These are phyloP conservation scores for Pristionchus arcanus DNA, from an alignment of 2,888 invertebrate species.

Conservation along the genomic window DNA sequence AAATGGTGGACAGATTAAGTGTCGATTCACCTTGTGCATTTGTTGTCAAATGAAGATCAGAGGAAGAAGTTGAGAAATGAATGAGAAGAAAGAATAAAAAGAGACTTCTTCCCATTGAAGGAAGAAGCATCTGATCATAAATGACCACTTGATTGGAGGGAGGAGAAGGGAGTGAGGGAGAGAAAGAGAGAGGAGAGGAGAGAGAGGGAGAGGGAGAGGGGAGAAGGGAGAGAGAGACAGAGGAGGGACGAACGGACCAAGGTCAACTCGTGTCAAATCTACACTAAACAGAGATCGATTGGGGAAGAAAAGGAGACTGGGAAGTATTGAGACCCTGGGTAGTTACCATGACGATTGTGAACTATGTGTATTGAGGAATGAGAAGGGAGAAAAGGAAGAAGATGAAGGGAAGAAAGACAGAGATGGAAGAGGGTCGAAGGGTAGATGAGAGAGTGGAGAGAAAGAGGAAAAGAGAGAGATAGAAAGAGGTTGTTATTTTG, in stretches of 20 bases:
- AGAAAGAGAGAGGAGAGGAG: neutral
- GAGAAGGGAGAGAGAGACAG: constrained; percentile 22
- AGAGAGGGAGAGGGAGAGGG: constrained; percentile 31
- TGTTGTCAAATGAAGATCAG: constrained; percentile 49
- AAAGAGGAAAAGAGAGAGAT: constrained; percentile 25
- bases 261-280: constrained; percentile 37
- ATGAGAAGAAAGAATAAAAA: neutral
- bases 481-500: neutral
- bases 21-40: constrained; percentile 51
- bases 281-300: constrained; percentile 28
- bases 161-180: neutral
- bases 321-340: neutral
- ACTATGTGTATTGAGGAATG: constrained; percentile 13
- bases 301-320: neutral
- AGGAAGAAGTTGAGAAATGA: neutral
- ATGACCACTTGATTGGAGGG: constrained; percentile 22
- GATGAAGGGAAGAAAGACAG: constrained; percentile 37
- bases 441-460: constrained; percentile 30
- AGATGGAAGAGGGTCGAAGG: constrained; percentile 47
- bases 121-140: constrained; percentile 10
- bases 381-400: constrained; percentile 32
- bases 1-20: neutral
- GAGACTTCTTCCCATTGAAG: constrained; percentile 9
- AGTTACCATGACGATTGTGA: constrained; percentile 46
- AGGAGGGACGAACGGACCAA: constrained; percentile 48